Evolutionary conservation across 2,797 vertebrate genomes (phyloP), one percentile per base, ranked within the genome.

Genomic region (Passerculus sandwichensis): DNA sequence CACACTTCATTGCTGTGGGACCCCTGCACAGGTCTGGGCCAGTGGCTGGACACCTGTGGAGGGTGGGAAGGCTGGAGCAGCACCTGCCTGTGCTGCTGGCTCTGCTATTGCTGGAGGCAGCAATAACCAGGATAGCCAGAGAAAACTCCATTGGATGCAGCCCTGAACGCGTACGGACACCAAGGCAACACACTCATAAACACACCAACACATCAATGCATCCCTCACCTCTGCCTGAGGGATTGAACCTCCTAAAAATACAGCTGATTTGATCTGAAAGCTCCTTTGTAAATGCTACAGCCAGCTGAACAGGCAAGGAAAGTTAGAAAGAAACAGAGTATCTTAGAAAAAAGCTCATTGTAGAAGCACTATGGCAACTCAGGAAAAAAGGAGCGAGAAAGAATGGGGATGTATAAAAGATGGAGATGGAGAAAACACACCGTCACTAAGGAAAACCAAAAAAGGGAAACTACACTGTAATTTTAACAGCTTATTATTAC

Each of bases 111-210:
- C 42, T 65, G 56, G 59, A 66, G 76, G 75, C 11, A 3, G 42
- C 30, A 16, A 12, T 38, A 44, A 40, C 0, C 0, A 73, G 40
- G 29, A 48, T 1, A 5, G 61, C 42, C 88, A 62, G 36, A 23
- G 51, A 62, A 71, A 88, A 59, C 69, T 86, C 69, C 69, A 20
- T 38, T 6, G 65, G 44, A 40, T 19, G 27, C 38, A 54, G n/a
- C 29, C 77, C 74, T 60, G 26, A 66, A 42, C 0, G 0, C 51
- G 0, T 0, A 18, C 16, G n/a, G 74, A 67, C 18, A 82, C 27
- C 0, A 0, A 66, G 48, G 88, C 85, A 93, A 88, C 2, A 0
- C 47, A 20, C 38, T 73, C 67, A 56, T 21, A 91, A 88, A 86
- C 53, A 89, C 57, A 53, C 29, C 2, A 0, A 26, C 17, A 44